Evolutionary conservation across 2,797 vertebrate species (phyloP).

Genomic region (Thripadectes ignobilis): DNA sequence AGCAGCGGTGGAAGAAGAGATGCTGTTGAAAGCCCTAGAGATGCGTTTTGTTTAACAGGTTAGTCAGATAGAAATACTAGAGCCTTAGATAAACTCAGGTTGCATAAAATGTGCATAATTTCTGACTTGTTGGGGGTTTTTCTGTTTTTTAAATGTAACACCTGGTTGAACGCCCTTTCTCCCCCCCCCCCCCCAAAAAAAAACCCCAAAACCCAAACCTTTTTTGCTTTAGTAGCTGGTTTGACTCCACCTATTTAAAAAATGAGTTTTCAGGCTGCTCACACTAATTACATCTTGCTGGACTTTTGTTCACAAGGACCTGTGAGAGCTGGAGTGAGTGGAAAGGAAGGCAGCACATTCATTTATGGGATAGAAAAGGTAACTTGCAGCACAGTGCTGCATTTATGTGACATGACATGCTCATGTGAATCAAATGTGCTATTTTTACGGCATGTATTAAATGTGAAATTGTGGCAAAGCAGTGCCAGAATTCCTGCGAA

Average conservation of each 20-base stretch:
- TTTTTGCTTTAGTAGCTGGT: neutral
- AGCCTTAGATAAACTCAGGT: neutral
- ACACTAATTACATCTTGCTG: neutral
- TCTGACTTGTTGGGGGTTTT: neutral
- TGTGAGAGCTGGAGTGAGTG: neutral
- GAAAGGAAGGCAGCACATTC: neutral
- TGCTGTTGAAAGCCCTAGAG: neutral
- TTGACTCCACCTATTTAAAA: neutral
- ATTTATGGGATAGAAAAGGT: neutral
- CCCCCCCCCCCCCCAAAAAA: neutral
- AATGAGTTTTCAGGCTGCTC: neutral
- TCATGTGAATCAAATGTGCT: conserved; percentile 17
- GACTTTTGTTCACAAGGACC: neutral
- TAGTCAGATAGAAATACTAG: neutral
- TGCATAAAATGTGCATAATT: neutral
- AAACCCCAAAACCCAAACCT: neutral
- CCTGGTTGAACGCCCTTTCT: neutral
- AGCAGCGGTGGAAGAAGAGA: rapidly evolving
- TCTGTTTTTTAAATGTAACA: neutral
- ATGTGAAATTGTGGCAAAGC: conserved; percentile 33
- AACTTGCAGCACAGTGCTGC: neutral
- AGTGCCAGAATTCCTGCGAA: conserved; percentile 39
- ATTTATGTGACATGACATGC: neutral
- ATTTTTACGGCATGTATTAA: conserved; percentile 28
- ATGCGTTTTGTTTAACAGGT: neutral